These are phyloP conservation scores for Apostichopus parvimensis DNA, from an alignment of 35 echinoderm and acorn worm species.

Conservation along the genomic window DNA sequence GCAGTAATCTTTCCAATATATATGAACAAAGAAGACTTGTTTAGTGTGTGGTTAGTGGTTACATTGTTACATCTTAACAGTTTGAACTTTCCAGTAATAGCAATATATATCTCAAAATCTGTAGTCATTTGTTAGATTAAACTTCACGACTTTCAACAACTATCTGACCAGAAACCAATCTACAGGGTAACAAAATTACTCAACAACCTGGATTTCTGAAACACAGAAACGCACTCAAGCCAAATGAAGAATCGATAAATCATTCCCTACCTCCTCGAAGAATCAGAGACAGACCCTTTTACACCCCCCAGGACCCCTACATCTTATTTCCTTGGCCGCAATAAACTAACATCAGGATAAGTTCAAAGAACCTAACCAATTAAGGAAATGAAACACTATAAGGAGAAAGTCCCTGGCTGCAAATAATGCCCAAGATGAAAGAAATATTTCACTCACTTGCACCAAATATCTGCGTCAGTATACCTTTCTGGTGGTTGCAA, in stretches of 20 bases:
- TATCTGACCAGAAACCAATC: too few relatives aligned
- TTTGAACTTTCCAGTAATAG: too few relatives aligned
- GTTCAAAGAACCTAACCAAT: neutral
- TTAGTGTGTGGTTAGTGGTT: too few relatives aligned
- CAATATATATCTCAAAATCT: too few relatives aligned
- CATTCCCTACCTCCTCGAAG: neutral
- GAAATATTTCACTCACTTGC: conserved; percentile 76
- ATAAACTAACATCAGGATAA: neutral
- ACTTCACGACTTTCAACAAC: too few relatives aligned
- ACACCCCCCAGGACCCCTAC: neutral
- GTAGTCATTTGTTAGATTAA: too few relatives aligned
- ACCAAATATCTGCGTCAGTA: conserved; percentile 98
- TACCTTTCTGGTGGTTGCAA: conserved; percentile 95
- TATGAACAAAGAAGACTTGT: too few relatives aligned
- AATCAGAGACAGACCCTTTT: neutral
- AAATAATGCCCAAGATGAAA: neutral
- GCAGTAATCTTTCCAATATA: too few relatives aligned
- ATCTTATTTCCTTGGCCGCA: neutral
- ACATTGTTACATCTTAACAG: too few relatives aligned
- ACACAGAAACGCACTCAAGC: too few relatives aligned
- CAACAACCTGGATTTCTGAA: too few relatives aligned
- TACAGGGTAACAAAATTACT: too few relatives aligned
- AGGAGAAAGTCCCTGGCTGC: neutral
- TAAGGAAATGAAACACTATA: neutral
- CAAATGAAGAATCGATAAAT: neutral